Conservation (phyloP, 2,113 vertebrate species). For the Sterrhoptilus dennistouni region DNA sequence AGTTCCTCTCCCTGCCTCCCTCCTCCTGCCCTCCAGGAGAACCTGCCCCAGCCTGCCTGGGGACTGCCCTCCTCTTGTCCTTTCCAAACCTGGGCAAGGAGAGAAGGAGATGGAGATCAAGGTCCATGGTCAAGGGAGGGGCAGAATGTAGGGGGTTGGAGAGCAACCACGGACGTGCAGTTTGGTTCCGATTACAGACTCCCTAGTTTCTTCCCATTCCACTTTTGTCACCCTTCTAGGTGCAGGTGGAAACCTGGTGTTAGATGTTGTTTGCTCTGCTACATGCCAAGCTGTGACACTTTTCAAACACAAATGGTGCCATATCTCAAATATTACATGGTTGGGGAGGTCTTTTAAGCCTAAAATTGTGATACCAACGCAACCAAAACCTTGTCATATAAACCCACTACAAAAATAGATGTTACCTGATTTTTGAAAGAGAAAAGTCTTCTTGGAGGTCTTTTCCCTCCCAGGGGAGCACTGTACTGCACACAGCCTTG, state of each 20-base stretch:
- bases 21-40: not conserved
- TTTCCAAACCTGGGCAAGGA: not conserved
- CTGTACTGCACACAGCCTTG: not conserved
- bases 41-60: accelerated
- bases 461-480: not conserved
- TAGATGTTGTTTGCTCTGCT: not conserved
- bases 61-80: not conserved
- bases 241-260: not conserved
- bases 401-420: not conserved
- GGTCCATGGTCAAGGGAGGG: accelerated
- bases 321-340: not conserved
- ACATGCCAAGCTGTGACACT: not conserved
- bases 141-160: not conserved
- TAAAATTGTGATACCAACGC: not conserved
- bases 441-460: not conserved
- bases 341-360: not conserved
- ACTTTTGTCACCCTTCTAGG: not conserved
- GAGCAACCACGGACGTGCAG: accelerated
- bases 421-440: not conserved
- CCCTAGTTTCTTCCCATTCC: not conserved
- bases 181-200: not conserved
- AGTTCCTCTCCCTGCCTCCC: not conserved
- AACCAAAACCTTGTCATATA: not conserved
- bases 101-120: not conserved
- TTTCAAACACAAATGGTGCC: not conserved